Evolutionary conservation across 2,797 vertebrate species (phyloP).

Genomic region (Coilia nasus): DNA sequence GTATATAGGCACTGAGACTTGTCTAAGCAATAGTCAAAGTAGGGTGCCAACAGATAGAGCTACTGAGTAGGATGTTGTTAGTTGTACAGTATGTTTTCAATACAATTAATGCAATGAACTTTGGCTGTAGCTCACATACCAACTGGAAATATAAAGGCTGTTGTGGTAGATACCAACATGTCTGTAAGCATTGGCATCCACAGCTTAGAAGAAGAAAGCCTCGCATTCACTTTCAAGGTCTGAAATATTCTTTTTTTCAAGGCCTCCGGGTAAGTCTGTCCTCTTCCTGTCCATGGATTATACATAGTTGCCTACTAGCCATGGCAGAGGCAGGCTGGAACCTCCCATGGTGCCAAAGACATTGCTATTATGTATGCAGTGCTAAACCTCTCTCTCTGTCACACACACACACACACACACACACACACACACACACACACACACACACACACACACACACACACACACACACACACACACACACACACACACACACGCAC

Average conservation of each 20-base stretch:
- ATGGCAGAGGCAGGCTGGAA: not conserved
- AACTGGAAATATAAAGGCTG: not conserved
- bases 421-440: not conserved
- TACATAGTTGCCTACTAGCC: conserved; percentile 25
- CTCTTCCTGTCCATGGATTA: conserved; percentile 15
- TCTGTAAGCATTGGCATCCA: not conserved
- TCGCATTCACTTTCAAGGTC: conserved; percentile 2
- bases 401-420: not conserved
- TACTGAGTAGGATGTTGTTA: not conserved
- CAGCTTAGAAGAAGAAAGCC: conserved; percentile 11
- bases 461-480: not conserved
- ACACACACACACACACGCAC: not conserved
- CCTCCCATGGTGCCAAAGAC: conserved; percentile 9
- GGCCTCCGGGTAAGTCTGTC: conserved; percentile 19
- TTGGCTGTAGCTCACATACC: conserved; percentile 11
- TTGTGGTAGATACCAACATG: not conserved
- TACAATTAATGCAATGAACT: not conserved
- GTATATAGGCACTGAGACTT: not conserved
- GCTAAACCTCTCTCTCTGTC: not conserved
- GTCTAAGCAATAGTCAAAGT: not conserved
- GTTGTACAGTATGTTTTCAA: not conserved
- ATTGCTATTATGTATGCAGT: conserved; percentile 6
- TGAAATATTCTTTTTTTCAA: not conserved
- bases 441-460: not conserved
- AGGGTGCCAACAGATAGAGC: not conserved